These are phyloP conservation scores for Lepidochitona cinerea DNA, from an alignment of 2,888 invertebrate species.

Conservation along the genomic window DNA sequence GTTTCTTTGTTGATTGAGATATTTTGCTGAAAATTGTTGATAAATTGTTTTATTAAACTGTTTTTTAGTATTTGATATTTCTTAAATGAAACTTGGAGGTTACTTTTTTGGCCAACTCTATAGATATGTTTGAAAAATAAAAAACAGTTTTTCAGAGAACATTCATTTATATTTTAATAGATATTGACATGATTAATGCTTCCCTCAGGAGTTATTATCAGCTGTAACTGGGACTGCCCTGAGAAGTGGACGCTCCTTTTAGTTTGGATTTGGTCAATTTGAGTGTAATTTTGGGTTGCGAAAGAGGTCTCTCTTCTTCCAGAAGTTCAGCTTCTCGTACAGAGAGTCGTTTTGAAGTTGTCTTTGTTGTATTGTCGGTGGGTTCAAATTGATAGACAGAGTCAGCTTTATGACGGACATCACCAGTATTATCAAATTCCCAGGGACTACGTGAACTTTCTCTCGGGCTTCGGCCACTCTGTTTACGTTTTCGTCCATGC, in stretches of 20 bases:
- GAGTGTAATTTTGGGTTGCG: neutral
- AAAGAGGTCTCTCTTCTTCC: neutral
- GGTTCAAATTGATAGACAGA: constrained; percentile 6
- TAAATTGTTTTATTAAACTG: too few relatives aligned
- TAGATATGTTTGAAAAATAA: too few relatives aligned
- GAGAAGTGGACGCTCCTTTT: neutral
- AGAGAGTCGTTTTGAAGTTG: neutral
- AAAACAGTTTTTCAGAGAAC: too few relatives aligned
- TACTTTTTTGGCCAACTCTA: too few relatives aligned
- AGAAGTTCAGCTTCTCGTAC: neutral
- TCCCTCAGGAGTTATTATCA: neutral
- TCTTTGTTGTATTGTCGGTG: neutral
- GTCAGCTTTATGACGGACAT: neutral
- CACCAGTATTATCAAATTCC: neutral
- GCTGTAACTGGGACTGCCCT: neutral
- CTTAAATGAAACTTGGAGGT: too few relatives aligned
- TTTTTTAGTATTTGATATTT: too few relatives aligned
- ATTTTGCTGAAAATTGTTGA: too few relatives aligned
- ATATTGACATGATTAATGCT: too few relatives aligned
- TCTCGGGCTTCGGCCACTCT: constrained; percentile 7
- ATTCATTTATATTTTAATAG: too few relatives aligned
- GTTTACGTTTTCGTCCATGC: constrained; percentile 10
- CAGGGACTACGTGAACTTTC: neutral
- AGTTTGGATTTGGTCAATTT: neutral
- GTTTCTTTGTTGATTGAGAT: too few relatives aligned